Evolutionary conservation across 1,140 invertebrate species (phyloP).

Genomic region (Thaumatotibia leucotreta): DNA sequence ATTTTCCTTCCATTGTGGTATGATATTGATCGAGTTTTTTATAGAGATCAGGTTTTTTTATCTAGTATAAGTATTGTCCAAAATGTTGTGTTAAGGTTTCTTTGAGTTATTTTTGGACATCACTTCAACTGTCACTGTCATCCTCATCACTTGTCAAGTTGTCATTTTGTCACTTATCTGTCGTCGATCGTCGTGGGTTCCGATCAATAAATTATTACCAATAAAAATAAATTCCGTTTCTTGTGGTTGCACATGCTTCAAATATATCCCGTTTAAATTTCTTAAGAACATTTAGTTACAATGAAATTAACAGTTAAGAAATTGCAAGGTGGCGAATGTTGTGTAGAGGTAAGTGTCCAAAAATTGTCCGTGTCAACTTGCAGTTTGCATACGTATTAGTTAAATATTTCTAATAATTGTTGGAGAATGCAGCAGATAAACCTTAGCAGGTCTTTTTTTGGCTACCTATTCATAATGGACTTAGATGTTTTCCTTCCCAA

Average conservation of each 20-base stretch:
- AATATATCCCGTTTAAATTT: not conserved
- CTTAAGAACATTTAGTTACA: constrained; percentile 11
- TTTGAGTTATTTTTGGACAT: not conserved
- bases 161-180: not conserved
- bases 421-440: not conserved
- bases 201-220: not conserved
- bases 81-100: too few species aligned
- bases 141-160: not conserved
- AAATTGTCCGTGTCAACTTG: not conserved
- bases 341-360: constrained; percentile 43
- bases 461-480: not conserved
- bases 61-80: too few species aligned
- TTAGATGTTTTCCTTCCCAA: not conserved
- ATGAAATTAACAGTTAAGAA: constrained; percentile 68
- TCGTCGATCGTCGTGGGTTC: not conserved
- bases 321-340: constrained; percentile 62
- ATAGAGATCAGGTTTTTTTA: too few species aligned
- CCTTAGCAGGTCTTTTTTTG: not conserved
- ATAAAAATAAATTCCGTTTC: not conserved
- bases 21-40: too few species aligned
- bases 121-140: not conserved
- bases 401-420: not conserved
- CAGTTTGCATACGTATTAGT: not conserved
- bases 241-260: not conserved
- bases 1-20: too few species aligned